These are phyloP conservation scores for Cephus rjabovi DNA, from an alignment of 2,888 invertebrate genomes.

Conservation along the genomic window DNA sequence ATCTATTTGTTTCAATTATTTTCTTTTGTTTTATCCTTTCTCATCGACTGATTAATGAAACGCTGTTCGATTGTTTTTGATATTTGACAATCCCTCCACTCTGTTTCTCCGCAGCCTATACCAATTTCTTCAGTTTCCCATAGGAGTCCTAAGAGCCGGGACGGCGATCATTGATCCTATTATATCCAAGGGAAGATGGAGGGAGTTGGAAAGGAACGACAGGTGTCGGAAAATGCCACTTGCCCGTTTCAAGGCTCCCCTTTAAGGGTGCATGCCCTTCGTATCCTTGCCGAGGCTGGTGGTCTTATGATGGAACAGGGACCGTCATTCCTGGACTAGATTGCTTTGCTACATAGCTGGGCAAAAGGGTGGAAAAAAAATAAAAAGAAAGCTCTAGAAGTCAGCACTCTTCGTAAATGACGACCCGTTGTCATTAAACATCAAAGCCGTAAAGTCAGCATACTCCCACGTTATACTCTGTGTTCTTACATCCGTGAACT, in stretches of 20 bases:
- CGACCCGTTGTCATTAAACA: slow-evolving; percentile 32
- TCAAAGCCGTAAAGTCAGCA: slow-evolving; percentile 25
- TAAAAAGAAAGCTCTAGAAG: not conserved
- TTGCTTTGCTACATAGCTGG: not conserved
- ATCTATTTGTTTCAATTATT: not conserved
- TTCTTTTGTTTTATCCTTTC: not conserved
- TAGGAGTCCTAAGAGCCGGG: not conserved
- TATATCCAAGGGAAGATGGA: not conserved
- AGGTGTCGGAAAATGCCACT: slow-evolving; percentile 8
- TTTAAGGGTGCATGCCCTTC: not conserved
- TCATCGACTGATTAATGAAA: not conserved
- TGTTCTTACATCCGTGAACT: not conserved
- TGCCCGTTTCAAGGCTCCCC: not conserved
- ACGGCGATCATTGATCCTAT: not conserved
- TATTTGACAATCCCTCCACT: not conserved
- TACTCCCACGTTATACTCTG: not conserved
- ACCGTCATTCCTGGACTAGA: not conserved
- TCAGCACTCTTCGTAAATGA: slow-evolving; percentile 19
- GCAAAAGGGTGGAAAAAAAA: not conserved
- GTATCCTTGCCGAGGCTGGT: not conserved
- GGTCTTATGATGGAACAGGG: not conserved
- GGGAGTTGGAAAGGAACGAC: not conserved
- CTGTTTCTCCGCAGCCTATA: not conserved
- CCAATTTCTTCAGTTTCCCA: not conserved
- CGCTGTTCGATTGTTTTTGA: not conserved